Evolutionary conservation across 2,797 vertebrate genomes (phyloP), one percentile per base, ranked within the genome.

Genomic region (Enteromius anoplus): DNA sequence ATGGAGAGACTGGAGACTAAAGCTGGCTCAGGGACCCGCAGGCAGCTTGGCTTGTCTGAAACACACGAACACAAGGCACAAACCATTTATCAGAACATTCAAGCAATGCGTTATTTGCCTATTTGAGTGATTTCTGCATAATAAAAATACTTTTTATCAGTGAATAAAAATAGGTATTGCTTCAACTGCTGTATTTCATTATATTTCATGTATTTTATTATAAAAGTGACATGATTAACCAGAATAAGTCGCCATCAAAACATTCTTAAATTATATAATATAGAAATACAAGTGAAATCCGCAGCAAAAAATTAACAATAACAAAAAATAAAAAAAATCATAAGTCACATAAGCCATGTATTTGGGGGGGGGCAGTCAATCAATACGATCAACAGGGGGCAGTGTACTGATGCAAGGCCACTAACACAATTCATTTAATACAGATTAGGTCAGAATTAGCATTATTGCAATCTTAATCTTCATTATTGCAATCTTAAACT

Each of bases 1-100:
- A 86, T 85, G 86, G 83, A 80, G 76, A 82, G 10, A 37, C 40
- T 78, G 86, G 88, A 88, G 89, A 89, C 86, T 65, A 58, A 45
- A 72, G 6, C 26, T 21, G 49, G 45, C 26, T 85, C 66, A 73
- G 58, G 14, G 10, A 66, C n/a, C 47, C 23, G 29, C 26, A 45
- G 47, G 73, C 11, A 73, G 26, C 32, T 70, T 81, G 10, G 9
- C 70, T 82, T 64, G 14, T 73, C 79, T 78, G 42, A 11, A 42
- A 32, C 64, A 65, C 79, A 81, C n/a, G 73, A 68, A 78, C 14
- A 68, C 14, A 75, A 21, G 21, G 15, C 26, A 76, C 29, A 53
- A 3, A 53, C 8, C 6, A 40, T 10, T 65, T 82, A 71, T 29
- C 40, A 66, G 23, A 75, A 14, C 51, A 68, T 17, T 21, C 2